These are phyloP conservation scores for Hyla sarda DNA, from an alignment of 2,113 vertebrate species.

Conservation along the genomic window DNA sequence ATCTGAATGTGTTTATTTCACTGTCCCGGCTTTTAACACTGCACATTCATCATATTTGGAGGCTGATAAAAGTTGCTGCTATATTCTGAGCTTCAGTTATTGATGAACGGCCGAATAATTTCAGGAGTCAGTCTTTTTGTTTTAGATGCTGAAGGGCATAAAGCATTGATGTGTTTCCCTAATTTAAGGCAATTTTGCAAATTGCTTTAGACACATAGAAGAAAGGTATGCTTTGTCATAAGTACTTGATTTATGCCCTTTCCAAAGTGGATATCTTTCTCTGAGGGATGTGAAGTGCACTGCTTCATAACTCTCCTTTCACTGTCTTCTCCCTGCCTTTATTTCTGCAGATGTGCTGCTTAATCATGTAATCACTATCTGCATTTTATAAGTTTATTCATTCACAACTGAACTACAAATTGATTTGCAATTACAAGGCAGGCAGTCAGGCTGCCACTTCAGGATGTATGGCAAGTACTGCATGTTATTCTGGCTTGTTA, in stretches of 20 bases:
- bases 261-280: constrained; percentile 12
- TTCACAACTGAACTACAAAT: not conserved
- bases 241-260: constrained; percentile 45
- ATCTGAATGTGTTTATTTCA: constrained; percentile 14
- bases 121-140: constrained; percentile 41
- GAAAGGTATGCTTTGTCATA: constrained; percentile 19
- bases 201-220: constrained; percentile 11
- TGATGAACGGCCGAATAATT: constrained; percentile 40
- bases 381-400: not conserved
- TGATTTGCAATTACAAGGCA: not conserved
- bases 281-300: constrained; percentile 17
- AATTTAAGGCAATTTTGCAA: constrained; percentile 53
- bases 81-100: constrained; percentile 44
- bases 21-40: constrained; percentile 23
- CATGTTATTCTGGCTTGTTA: not conserved
- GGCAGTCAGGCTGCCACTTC: constrained; percentile 8
- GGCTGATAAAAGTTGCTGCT: constrained; percentile 34
- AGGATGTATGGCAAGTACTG: not conserved
- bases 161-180: constrained; percentile 30
- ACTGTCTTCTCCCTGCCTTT: not conserved
- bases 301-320: not conserved
- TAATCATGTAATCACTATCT: constrained; percentile 8
- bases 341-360: constrained; percentile 11
- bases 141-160: constrained; percentile 12
- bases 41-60: constrained; percentile 51